Evolutionary conservation across 2,888 invertebrate species (phyloP).

Genomic region (Campoplex nolae): DNA sequence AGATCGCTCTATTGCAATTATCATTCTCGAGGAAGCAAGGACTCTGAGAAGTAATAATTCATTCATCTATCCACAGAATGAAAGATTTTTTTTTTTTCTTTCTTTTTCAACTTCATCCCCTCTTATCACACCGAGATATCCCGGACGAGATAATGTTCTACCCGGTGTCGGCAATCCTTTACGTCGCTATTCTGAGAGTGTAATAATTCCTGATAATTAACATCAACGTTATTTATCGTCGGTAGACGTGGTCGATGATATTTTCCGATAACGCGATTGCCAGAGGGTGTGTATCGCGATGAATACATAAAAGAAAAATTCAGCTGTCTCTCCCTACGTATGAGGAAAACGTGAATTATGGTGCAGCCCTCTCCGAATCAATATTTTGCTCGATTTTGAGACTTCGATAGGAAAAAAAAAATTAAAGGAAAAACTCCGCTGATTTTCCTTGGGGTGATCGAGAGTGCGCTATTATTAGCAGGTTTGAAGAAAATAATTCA

Average conservation of each 20-base stretch:
- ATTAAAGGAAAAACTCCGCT: not conserved
- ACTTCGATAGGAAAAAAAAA: not conserved
- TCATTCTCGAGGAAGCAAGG: not conserved
- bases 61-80: constrained; percentile 51
- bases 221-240: constrained; percentile 65
- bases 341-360: constrained; percentile 11
- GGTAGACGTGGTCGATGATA: constrained; percentile 64
- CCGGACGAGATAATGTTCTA: constrained; percentile 50
- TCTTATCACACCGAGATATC: constrained; percentile 58
- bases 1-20: not conserved
- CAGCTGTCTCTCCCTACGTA: not conserved
- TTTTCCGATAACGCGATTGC: constrained; percentile 58
- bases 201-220: constrained; percentile 66
- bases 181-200: constrained; percentile 26
- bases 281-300: constrained; percentile 13
- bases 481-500: constrained; percentile 35
- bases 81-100: constrained; percentile 30
- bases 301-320: not conserved
- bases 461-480: constrained; percentile 23
- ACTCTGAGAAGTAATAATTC: constrained; percentile 45
- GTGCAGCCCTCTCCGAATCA: not conserved
- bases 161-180: constrained; percentile 51
- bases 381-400: not conserved
- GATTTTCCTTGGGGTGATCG: constrained; percentile 14
- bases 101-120: not conserved